Evolutionary conservation across 2,797 vertebrate genomes (phyloP), one percentile per base, ranked within the genome.

Genomic region (Channa striata): DNA sequence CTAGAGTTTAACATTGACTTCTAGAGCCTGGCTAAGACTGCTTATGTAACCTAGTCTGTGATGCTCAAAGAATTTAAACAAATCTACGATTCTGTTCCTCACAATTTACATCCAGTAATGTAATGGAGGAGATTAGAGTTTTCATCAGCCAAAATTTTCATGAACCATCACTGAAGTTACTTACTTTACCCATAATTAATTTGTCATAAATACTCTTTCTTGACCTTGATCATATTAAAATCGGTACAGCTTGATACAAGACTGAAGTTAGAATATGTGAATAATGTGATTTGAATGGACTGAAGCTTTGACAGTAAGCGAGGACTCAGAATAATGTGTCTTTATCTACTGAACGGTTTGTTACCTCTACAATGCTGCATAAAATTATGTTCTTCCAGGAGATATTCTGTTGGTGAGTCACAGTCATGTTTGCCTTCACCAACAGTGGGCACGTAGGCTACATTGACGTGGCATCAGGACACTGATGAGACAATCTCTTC

Each of bases 331-430:
- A 39, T 23, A 60, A 54, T 54, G 9, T 42, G 54, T 37, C n/a
- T 73, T 49, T 58, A 2, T 59, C 14, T 51, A 6, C 6, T 47
- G 66, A 68, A 60, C 42, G 14, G 20, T 68, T 74, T 77, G 44
- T 69, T 34, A 59, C 52, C 48, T 69, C 63, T 49, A 49, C 48
- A 30, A 23, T 8, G 47, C 56, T 25, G 56, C 59, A 23, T 62
- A 20, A 19, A 64, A 74, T 68, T 36, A 37, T 23, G 11, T n/a
- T n/a, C 48, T 67, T 60, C 71, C 34, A 53, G 53, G 36, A 59
- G 59, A 42, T 37, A 37, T 16, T 39, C 13, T 44, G 39, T 2
- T 11, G n/a, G 16, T 84, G 72, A 79, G 77, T 82, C 74, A 84
- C 52, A 0, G 25, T 48, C n/a, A 11, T 68, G 37, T 61, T 43